A percentile compares a stretch with the other conserved stretches of the same genome.
These are phyloP conservation scores for Boloria selene DNA, from an alignment of 2,888 invertebrate genomes.

Conservation along the genomic window DNA sequence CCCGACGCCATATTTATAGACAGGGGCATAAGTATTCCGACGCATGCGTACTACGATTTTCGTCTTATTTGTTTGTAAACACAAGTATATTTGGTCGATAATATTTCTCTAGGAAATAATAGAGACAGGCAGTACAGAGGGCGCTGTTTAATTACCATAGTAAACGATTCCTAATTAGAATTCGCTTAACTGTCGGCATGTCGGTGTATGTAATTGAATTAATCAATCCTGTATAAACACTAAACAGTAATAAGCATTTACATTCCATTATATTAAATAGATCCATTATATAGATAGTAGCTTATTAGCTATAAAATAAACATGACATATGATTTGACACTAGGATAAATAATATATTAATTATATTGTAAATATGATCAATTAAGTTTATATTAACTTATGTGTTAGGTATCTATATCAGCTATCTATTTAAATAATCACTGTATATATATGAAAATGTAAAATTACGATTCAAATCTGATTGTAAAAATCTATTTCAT, in stretches of 20 bases:
- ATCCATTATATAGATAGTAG: background rate
- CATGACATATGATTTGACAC: conserved; percentile 1
- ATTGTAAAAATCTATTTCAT: too few species aligned
- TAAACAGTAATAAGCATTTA: conserved; percentile 4
- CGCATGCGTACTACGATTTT: conserved; percentile 49
- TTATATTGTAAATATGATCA: too few species aligned
- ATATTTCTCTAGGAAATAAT: conserved; percentile 38
- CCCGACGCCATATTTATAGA: conserved; percentile 54
- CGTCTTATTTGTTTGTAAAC: conserved; percentile 50
- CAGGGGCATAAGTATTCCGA: conserved; percentile 40
- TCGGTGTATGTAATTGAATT: conserved; percentile 22
- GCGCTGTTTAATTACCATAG: conserved; percentile 23
- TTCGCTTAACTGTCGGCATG: conserved; percentile 9
- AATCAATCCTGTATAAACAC: conserved; percentile 19
- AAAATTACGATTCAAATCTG: too few species aligned
- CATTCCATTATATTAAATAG: conserved; percentile 10
- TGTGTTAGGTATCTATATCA: too few species aligned
- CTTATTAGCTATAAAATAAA: background rate
- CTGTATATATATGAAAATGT: too few species aligned
- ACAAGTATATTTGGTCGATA: conserved; percentile 52
- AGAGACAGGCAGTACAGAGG: conserved; percentile 19
- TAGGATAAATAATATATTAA: background rate
- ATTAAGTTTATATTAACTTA: too few species aligned
- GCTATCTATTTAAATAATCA: too few species aligned
- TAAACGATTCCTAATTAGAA: conserved; percentile 28